Base-by-base conservation (phyloP, 2,888 invertebrate species). In the Liopterus haemorrhoidalis region DNA sequence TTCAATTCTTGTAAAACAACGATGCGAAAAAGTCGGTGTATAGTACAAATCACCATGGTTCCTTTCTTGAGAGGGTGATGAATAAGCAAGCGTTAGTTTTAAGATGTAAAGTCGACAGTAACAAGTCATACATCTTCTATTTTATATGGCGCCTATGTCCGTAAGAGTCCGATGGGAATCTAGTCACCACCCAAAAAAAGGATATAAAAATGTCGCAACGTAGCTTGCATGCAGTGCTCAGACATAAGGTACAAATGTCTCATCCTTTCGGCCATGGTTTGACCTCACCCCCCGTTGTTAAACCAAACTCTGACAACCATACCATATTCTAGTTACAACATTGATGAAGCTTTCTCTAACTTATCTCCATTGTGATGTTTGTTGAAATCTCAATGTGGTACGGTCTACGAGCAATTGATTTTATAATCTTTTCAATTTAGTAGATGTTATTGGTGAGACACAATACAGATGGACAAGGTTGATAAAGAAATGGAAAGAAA, bases 391-490 rank as follows among this genome's bases (percentile, higher is more conserved):
- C 54, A 55, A 57, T 52, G 57, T 63, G 61, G 58, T 59, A 61
- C 57, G 53, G 33, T 38, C 44, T 50, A 51, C 52, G 51, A 35
- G 61, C 63, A 66, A 69, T 68, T 67, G 69, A 69, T 67, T 68
- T 65, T 68, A 65, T 69, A 66, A 66, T 66, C 66, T 67, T 66
- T 68, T 69, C 69, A 69, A 69, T 68, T 67, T 67, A 65, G 64
- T 64, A 60, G 65, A 63, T 68, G 67, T 69, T 69, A 67, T 68
- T 67, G 67, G 62, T 64, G 64, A 61, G 64, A 62, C 65, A 68
- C 68, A 67, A 67, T 68, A 57, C 64, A 62, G 68, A 69, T 69
- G 64, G 65, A 69, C 68, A 68, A 48, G 61, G 51, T 31, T 57
- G 67, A 67, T 67, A 66, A 9, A 12, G 28, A 4, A 6, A n/a